Evolutionary conservation across 2,113 vertebrate genomes (phyloP).

Genomic region (Salminus brasiliensis): DNA sequence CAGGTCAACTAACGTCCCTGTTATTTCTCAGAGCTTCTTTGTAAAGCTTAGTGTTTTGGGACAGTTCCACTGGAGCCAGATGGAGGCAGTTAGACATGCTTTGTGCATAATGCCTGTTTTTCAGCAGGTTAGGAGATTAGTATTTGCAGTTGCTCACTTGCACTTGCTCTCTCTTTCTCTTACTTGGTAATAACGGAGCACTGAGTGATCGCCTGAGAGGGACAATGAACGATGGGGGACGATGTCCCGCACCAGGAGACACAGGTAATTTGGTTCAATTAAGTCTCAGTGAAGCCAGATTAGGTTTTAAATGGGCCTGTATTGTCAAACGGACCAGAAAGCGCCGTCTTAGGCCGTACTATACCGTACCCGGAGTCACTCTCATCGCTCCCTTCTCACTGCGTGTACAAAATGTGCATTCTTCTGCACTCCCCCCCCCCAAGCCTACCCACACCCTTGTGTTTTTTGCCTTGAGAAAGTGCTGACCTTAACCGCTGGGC

Average conservation of each 20-base stretch:
- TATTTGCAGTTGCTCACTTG: background rate
- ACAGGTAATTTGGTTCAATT: background rate
- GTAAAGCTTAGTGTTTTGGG: background rate
- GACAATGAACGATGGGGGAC: background rate
- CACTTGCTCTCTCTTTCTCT: background rate
- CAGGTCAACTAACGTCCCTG: background rate
- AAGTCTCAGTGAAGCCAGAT: background rate
- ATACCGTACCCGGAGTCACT: slow-evolving; percentile 57
- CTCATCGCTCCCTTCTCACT: slow-evolving; percentile 59
- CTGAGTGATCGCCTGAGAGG: background rate
- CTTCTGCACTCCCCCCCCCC: slow-evolving; percentile 69
- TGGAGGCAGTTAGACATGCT: background rate
- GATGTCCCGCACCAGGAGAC: background rate
- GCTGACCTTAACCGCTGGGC: slow-evolving; percentile 72
- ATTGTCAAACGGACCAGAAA: background rate
- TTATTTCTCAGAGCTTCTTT: background rate
- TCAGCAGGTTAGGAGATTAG: background rate
- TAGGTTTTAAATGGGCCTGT: background rate
- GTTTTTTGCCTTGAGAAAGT: slow-evolving; percentile 77
- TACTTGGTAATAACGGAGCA: background rate
- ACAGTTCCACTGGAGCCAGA: background rate
- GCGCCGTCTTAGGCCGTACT: background rate
- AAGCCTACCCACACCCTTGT: slow-evolving; percentile 70
- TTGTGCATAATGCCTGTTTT: background rate
- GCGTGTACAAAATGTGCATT: slow-evolving; percentile 62